phyloP scores from a whole-genome alignment of 2,888 invertebrate species.

The Helobdella robusta region DNA sequence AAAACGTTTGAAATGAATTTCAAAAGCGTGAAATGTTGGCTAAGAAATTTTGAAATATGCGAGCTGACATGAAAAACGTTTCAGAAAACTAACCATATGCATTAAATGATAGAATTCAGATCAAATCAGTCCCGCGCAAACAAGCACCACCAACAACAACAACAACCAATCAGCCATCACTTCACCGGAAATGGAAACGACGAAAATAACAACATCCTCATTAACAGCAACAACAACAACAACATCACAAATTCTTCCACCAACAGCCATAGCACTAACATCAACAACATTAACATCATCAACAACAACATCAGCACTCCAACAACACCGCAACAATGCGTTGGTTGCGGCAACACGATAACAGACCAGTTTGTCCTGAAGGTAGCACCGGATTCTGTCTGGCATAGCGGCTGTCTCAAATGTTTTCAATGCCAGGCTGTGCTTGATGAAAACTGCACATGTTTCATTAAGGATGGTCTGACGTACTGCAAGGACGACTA shows the following conservation, averaged over 20 bases:
- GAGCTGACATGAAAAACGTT: too few species aligned
- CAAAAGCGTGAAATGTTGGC: too few species aligned
- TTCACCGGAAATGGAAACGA: too few species aligned
- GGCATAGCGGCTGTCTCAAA: conserved; percentile 20
- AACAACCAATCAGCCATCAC: too few species aligned
- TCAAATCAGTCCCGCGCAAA: too few species aligned
- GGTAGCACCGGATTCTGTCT: conserved; percentile 24
- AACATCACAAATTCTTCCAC: not conserved
- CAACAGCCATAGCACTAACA: not conserved
- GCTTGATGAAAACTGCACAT: conserved; percentile 23
- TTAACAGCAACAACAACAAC: not conserved
- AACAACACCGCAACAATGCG: not conserved
- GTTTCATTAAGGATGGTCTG: conserved; percentile 24
- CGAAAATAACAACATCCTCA: not conserved
- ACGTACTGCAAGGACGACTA: conserved; percentile 27
- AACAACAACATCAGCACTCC: conserved; percentile 4
- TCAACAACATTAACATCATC: not conserved
- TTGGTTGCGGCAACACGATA: conserved; percentile 19
- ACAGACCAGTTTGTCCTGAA: conserved; percentile 23
- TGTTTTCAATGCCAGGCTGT: conserved; percentile 20
- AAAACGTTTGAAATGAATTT: too few species aligned
- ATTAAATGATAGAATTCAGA: too few species aligned
- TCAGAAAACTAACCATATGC: too few species aligned
- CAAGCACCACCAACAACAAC: too few species aligned
- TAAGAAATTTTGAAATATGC: too few species aligned